These are phyloP conservation scores for Thalassarche chlororhynchos DNA, from an alignment of 2,113 vertebrate genomes.

Conservation along the genomic window DNA sequence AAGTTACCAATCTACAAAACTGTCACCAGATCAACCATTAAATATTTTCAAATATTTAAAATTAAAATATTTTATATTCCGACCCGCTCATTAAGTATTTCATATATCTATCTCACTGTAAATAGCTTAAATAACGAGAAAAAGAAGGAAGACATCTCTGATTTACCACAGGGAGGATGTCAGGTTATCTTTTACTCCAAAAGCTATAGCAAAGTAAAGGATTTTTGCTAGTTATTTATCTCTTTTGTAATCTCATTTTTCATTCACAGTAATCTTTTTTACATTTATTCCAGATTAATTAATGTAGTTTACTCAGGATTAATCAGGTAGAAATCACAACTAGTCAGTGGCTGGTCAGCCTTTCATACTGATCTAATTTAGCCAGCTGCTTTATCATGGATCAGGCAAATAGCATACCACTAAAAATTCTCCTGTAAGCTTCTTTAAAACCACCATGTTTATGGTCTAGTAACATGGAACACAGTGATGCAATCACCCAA, in stretches of 20 bases:
- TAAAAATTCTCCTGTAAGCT: neutral
- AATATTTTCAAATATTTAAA: neutral
- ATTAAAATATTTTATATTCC: neutral
- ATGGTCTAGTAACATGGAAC: neutral
- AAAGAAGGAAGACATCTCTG: neutral
- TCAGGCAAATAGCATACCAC: neutral
- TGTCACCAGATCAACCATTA: neutral
- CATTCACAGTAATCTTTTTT: neutral
- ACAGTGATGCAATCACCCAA: neutral
- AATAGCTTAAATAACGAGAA: neutral
- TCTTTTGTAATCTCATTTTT: neutral
- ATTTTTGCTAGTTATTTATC: neutral
- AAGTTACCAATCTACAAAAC: neutral
- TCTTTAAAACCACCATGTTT: neutral
- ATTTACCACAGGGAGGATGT: neutral
- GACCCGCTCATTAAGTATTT: neutral
- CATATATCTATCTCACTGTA: neutral
- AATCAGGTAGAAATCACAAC: neutral
- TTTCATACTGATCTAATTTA: neutral
- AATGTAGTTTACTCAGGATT: neutral
- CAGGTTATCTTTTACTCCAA: neutral
- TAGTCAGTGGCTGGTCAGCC: neutral
- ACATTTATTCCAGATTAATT: neutral
- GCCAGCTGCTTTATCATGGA: neutral
- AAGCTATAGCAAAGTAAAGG: neutral